phyloP scores from a whole-genome alignment of 2,888 invertebrate species.

The Aphidoletes aphidimyza region DNA sequence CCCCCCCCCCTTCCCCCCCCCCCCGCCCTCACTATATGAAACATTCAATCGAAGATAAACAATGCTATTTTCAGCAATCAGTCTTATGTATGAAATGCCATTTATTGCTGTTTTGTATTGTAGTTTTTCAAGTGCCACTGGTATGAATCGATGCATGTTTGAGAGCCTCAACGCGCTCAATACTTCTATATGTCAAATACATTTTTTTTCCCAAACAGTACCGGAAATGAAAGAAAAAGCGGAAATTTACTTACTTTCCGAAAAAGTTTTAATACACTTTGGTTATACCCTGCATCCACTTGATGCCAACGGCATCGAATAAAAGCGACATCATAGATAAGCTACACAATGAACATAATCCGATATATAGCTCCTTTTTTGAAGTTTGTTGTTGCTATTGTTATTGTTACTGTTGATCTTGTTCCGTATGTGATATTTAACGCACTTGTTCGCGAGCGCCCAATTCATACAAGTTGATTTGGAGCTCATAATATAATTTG shows the following conservation, averaged over 20 bases:
- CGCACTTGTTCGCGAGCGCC: no score
- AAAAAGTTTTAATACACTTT: constrained; percentile 31
- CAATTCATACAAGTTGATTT: constrained; percentile 3
- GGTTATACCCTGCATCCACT: constrained; percentile 18
- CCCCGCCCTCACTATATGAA: no score
- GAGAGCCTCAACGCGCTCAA: no score
- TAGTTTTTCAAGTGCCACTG: constrained; percentile 18
- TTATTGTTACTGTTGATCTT: no score
- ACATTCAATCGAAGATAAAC: no score
- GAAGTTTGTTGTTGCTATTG: neutral
- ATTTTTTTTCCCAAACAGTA: neutral
- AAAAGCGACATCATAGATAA: constrained; percentile 25
- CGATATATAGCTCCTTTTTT: neutral
- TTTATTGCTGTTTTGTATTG: neutral
- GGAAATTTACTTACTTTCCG: constrained; percentile 31
- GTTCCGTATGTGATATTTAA: no score
- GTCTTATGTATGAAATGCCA: neutral
- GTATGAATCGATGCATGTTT: neutral
- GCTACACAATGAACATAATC: constrained; percentile 37
- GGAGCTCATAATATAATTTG: constrained; percentile 15
- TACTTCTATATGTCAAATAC: no score
- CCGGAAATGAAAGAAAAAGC: constrained; percentile 7
- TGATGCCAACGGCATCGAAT: neutral
- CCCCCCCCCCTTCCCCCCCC: no score
- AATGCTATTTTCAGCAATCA: no score